Evolutionary conservation across 2,888 invertebrate species (phyloP), one percentile per base, ranked within the genome.

Genomic region (Endotricha flammealis): DNA sequence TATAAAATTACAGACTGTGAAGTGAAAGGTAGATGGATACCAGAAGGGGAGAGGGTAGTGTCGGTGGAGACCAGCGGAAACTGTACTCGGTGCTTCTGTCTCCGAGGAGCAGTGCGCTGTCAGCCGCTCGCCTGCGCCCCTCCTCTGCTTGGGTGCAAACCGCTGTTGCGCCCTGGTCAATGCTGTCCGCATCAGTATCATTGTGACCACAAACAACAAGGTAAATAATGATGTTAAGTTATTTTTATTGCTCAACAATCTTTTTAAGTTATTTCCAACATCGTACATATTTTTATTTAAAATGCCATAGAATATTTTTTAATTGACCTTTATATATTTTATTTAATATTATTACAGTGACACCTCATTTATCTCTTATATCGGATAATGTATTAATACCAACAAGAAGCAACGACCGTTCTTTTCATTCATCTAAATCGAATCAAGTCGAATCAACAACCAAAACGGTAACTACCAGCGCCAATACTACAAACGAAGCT

Each of bases 151-250:
- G 93, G 93, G 32, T 96, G 95, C 70, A 85, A 81, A 31, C 95
- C 95, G 0, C 89, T 95, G 32, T 89, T 93, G 34, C 90, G 90
- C 32, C 87, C 89, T 23, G 94, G 94, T 1, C 92, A 94, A 62
- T 95, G 95, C 72, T 95, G 95, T 63, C 94, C 95, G 7, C 91
- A 93, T 32, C 93, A 93, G 63, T 95, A 95, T 70, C 91, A 92
- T 56, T 95, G 95, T 64, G 90, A 92, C 9, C 71, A 67, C 20
- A 39, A 48, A 0, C 47, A 43, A 8, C 44, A 48, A 31, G 59
- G 58, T 57, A 36, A 31, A 10, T n/a, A 6, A 16, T 16, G 6
- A 16, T n/a, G n/a, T n/a, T n/a, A n/a, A n/a, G n/a, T n/a, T n/a
- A n/a, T n/a, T n/a, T n/a, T n/a, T n/a, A n/a, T n/a, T n/a, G n/a